These are phyloP conservation scores for Penelope pileata DNA, from an alignment of 2,113 vertebrate species.

Conservation along the genomic window DNA sequence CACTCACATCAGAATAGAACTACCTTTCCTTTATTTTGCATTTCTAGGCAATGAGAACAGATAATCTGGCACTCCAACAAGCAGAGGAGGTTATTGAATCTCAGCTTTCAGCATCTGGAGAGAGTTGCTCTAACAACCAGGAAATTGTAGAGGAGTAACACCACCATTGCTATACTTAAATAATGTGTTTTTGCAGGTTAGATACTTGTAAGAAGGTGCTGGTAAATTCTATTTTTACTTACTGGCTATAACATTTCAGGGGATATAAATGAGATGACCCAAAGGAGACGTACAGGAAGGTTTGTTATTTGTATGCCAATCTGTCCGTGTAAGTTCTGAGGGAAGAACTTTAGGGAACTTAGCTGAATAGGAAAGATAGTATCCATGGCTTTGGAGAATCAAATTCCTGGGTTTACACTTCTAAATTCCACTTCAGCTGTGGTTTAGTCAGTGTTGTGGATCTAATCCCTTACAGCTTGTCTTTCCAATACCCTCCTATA, in stretches of 20 bases:
- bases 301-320: not conserved
- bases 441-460: not conserved
- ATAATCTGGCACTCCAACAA: not conserved
- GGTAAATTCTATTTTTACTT: not conserved
- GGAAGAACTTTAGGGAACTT: not conserved
- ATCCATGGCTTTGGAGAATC: not conserved
- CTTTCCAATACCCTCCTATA: not conserved
- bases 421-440: not conserved
- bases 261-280: not conserved
- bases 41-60: not conserved
- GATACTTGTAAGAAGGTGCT: not conserved
- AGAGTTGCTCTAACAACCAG: not conserved
- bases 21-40: fast-evolving
- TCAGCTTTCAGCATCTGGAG: not conserved
- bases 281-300: not conserved
- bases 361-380: not conserved
- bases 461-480: not conserved
- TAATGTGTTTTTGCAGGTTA: not conserved
- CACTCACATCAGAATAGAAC: not conserved
- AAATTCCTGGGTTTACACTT: not conserved
- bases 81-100: not conserved
- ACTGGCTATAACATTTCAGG: not conserved
- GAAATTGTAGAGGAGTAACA: not conserved
- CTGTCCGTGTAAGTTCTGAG: not conserved
- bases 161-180: not conserved